These are phyloP conservation scores for Crambe crambe DNA, from an alignment of 37 sponge, comb jelly and placozoan genomes.

Conservation along the genomic window DNA sequence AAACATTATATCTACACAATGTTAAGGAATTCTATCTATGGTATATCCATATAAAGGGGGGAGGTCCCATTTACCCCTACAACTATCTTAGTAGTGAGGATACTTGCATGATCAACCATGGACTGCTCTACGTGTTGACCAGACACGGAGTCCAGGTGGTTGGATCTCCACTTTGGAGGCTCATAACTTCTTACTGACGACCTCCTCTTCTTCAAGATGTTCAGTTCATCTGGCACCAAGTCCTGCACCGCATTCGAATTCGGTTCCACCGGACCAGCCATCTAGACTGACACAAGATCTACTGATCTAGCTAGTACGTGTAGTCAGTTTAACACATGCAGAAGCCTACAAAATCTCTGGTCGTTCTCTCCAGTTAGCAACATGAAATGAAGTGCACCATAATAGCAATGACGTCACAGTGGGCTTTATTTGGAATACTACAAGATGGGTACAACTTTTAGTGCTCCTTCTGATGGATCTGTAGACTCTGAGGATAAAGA, in stretches of 20 bases:
- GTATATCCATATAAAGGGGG: neutral
- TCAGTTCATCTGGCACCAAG: conserved; percentile 44
- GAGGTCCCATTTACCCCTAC: neutral
- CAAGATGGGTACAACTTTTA: conserved; percentile 1
- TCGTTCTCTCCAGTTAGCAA: too few species aligned
- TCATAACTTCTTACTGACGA: conserved; percentile 42
- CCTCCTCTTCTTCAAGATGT: conserved; percentile 54
- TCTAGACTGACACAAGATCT: too few species aligned
- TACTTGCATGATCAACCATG: conserved; percentile 77
- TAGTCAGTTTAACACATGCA: too few species aligned
- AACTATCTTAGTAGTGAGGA: conserved; percentile 17
- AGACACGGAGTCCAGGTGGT: conserved; percentile 48
- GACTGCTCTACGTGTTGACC: conserved; percentile 38
- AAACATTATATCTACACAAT: conserved; percentile 76
- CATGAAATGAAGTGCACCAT: too few species aligned
- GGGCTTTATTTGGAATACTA: neutral
- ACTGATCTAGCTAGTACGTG: too few species aligned
- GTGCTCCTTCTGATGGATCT: neutral
- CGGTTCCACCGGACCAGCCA: neutral
- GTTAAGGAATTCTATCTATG: neutral
- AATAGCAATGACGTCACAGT: neutral
- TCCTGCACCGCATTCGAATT: neutral
- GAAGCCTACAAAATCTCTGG: too few species aligned
- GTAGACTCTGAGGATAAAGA: neutral
- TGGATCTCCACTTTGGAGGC: conserved; percentile 65